Evolutionary conservation across 1,140 invertebrate species (phyloP).

Genomic region (Drosophila bifasciata): DNA sequence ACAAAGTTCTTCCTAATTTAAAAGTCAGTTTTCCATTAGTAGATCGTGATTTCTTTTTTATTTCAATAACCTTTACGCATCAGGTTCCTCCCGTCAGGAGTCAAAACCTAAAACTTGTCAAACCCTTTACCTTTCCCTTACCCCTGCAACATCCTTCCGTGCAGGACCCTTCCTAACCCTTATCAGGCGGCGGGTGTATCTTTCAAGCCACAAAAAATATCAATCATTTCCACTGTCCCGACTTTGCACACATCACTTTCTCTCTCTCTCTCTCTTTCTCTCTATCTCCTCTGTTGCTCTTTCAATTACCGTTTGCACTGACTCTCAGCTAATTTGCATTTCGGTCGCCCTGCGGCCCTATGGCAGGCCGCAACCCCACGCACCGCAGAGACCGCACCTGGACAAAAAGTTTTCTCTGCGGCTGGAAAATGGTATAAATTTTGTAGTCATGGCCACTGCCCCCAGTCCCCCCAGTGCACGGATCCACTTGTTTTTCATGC

Average conservation of each 20-base stretch:
- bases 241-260: constrained; percentile 21
- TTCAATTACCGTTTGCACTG: constrained; percentile 30
- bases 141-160: constrained; percentile 1
- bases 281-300: background rate
- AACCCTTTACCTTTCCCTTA: constrained; percentile 12
- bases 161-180: constrained; percentile 20
- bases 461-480: too few relatives aligned
- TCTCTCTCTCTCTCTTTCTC: background rate
- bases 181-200: constrained; percentile 19
- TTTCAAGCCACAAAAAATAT: constrained; percentile 34
- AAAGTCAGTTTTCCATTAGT: too few relatives aligned
- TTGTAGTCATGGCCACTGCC: constrained; percentile 57
- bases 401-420: constrained; percentile 37
- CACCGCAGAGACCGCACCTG: constrained; percentile 62
- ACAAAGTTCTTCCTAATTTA: too few relatives aligned
- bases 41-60: too few relatives aligned
- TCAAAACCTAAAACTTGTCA: constrained; percentile 35
- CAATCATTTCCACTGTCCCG: constrained; percentile 47
- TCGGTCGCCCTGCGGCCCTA: constrained; percentile 51
- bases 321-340: constrained; percentile 66
- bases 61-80: too few relatives aligned
- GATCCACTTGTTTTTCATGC: constrained; percentile 24
- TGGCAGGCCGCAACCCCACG: constrained; percentile 3
- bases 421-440: constrained; percentile 65
- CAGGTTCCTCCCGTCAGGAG: constrained; percentile 7